A percentile compares a stretch with the other conserved stretches of the same genome.
These are phyloP conservation scores for Ginglymostoma cirratum DNA, from an alignment of 2,113 vertebrate species.

Conservation along the genomic window DNA sequence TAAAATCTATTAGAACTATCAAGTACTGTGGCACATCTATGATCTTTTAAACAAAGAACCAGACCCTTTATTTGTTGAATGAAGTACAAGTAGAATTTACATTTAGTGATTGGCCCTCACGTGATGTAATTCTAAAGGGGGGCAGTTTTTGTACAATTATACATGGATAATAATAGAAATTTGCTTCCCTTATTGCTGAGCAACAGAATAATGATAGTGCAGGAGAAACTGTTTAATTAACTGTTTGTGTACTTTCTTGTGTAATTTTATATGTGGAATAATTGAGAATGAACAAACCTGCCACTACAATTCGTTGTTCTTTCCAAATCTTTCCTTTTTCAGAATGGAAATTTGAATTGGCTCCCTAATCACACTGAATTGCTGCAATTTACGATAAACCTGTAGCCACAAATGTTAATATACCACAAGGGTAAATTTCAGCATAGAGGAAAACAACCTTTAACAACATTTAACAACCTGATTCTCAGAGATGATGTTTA, in stretches of 20 bases:
- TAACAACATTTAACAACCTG: background rate
- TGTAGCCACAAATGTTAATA: slow-evolving; percentile 23
- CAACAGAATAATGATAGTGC: background rate
- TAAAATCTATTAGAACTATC: background rate
- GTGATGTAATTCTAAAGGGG: background rate
- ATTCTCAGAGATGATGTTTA: slow-evolving; percentile 32
- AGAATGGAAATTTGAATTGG: slow-evolving; percentile 29
- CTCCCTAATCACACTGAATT: slow-evolving; percentile 24
- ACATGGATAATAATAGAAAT: background rate
- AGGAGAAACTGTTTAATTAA: background rate
- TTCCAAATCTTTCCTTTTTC: slow-evolving; percentile 27
- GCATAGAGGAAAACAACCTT: background rate
- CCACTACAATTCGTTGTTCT: background rate
- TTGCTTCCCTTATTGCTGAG: background rate
- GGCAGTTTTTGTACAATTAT: background rate
- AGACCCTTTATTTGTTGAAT: background rate
- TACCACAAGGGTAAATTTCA: background rate
- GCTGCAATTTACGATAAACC: slow-evolving; percentile 23
- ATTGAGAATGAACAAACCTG: slow-evolving; percentile 16
- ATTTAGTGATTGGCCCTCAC: background rate
- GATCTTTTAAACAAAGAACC: background rate
- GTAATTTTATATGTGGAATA: slow-evolving; percentile 24
- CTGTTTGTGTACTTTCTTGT: background rate
- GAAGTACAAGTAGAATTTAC: too few relatives aligned
- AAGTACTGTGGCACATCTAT: background rate